Percentiles rank a stretch among this genome's conserved stretches.
phyloP scores from a whole-genome alignment of 2,113 vertebrate species.

The Pipra filicauda region DNA sequence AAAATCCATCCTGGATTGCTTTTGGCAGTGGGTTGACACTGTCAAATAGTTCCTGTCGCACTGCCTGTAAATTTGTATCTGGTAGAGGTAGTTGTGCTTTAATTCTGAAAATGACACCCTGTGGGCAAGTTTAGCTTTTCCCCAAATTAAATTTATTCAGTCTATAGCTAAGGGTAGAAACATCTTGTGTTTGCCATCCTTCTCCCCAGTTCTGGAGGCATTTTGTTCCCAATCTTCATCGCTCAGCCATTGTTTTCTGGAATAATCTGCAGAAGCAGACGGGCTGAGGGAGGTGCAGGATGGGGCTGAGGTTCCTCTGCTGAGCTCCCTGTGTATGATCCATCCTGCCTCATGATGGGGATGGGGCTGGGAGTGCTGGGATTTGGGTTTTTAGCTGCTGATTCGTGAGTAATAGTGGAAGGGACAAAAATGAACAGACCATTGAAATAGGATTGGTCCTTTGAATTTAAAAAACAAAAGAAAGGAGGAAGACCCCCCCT shows the following conservation, averaged over 20 bases:
- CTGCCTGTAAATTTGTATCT: neutral
- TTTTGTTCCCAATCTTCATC: neutral
- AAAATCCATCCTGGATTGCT: neutral
- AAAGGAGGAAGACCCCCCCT: neutral
- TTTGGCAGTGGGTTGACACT: neutral
- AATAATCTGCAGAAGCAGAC: neutral
- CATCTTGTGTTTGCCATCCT: neutral
- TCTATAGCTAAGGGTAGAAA: neutral
- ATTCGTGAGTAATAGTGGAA: neutral
- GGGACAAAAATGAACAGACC: neutral
- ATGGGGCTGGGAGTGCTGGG: neutral
- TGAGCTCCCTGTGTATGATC: rapidly evolving
- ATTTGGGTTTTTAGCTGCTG: neutral
- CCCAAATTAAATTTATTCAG: neutral
- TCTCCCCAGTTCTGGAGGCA: neutral
- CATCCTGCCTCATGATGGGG: rapidly evolving
- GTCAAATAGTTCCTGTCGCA: neutral
- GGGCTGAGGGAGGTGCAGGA: neutral
- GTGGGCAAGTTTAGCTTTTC: neutral
- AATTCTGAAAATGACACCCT: neutral
- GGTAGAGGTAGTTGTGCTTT: neutral
- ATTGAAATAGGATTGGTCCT: neutral
- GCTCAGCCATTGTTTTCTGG: neutral
- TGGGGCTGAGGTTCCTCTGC: neutral
- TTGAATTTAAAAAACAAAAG: neutral